phyloP scores from a whole-genome alignment of 1,140 invertebrate species.

The Belonocnema kinseyi region DNA sequence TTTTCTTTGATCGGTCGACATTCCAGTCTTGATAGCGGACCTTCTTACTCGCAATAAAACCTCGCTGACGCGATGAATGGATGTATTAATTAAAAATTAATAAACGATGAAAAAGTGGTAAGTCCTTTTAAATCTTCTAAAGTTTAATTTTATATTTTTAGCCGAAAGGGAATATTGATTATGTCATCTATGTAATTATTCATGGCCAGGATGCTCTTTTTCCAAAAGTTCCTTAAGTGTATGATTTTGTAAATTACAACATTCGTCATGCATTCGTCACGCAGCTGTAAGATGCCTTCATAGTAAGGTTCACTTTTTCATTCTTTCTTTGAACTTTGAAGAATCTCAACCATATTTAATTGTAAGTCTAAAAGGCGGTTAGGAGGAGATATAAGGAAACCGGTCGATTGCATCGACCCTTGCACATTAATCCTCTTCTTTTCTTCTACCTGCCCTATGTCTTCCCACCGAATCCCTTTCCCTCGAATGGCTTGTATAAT shows the following conservation, averaged over 20 bases:
- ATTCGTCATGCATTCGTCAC: neutral
- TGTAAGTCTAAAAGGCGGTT: neutral
- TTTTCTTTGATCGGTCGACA: constrained; percentile 28
- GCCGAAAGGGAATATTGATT: neutral
- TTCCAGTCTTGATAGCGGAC: constrained; percentile 35
- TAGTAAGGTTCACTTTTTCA: neutral
- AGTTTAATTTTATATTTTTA: constrained; percentile 3
- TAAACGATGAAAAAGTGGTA: constrained; percentile 8
- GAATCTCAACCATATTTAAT: constrained; percentile 7
- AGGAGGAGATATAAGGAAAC: constrained; percentile 17
- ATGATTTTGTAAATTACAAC: neutral
- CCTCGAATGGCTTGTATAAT: neutral
- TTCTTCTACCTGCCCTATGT: constrained; percentile 25
- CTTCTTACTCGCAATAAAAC: constrained; percentile 6
- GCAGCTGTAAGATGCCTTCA: neutral
- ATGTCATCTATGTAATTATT: neutral
- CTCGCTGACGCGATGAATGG: constrained; percentile 19
- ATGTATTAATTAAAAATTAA: constrained; percentile 27
- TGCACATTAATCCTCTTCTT: constrained; percentile 5
- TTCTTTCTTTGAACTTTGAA: neutral
- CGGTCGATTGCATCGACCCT: neutral
- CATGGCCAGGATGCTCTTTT: neutral
- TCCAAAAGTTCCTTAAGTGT: neutral
- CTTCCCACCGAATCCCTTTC: constrained; percentile 10
- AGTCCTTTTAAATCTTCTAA: neutral